phyloP scores from a whole-genome alignment of 2,888 invertebrate genomes.

The Thereva unica region DNA sequence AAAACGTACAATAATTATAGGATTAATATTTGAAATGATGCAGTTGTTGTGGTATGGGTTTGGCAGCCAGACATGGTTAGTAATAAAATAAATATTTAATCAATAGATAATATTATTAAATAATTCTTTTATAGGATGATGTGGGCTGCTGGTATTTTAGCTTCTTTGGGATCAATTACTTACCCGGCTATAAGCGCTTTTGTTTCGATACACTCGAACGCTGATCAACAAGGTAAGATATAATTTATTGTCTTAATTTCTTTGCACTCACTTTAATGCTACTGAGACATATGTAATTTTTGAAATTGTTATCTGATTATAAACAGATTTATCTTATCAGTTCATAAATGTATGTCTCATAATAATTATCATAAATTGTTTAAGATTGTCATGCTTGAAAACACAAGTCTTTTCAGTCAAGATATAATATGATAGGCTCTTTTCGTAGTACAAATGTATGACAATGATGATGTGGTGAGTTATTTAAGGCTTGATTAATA shows the following conservation, averaged over 20 bases:
- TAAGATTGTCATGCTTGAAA: no score
- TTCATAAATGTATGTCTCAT: no score
- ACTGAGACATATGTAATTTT: no score
- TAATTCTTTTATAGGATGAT: conserved; percentile 75
- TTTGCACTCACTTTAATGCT: neutral
- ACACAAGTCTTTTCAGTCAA: no score
- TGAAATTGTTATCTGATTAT: no score
- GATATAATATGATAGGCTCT: no score
- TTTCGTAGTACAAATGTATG: no score
- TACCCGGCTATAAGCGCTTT: conserved; percentile 99
- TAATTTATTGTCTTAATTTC: neutral
- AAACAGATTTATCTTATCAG: no score
- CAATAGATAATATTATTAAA: conserved; percentile 11
- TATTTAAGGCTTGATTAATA: no score
- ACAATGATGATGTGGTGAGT: no score
- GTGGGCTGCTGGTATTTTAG: conserved; percentile 98
- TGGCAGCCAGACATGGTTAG: conserved; percentile 64
- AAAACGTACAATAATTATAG: conserved; percentile 97
- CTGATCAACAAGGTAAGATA: conserved; percentile 87
- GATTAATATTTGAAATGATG: conserved; percentile 93
- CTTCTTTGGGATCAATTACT: conserved; percentile 93
- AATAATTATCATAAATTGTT: no score
- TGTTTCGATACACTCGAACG: conserved; percentile 95
- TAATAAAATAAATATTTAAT: conserved; percentile 32
- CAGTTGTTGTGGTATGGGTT: conserved; percentile 98